Conservation (phyloP, 2,797 vertebrate genomes). For the Coracias cyanogaster region DNA sequence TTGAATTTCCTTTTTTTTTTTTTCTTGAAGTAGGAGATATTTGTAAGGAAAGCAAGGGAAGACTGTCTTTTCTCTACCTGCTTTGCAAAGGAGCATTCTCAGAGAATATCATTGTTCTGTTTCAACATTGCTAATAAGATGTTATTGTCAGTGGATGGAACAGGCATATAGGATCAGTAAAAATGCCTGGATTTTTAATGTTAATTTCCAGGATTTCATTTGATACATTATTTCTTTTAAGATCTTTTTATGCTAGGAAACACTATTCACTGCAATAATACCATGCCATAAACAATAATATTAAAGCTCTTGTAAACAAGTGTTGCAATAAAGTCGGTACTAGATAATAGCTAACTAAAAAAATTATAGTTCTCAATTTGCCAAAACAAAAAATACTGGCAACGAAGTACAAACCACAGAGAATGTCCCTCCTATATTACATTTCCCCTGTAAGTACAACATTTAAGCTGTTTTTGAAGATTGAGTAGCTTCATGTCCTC, state of each 20-base stretch:
- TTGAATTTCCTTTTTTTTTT: background rate
- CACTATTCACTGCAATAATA: background rate
- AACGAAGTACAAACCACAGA: background rate
- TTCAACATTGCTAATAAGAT: background rate
- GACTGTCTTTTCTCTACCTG: background rate
- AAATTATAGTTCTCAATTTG: background rate
- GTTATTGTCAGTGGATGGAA: background rate
- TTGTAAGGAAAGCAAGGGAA: background rate
- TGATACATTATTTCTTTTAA: background rate
- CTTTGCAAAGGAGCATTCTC: background rate
- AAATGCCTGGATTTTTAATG: background rate
- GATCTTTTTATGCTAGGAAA: background rate
- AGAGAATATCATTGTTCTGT: background rate
- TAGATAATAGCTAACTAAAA: background rate
- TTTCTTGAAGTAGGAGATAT: background rate
- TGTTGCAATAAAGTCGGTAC: background rate
- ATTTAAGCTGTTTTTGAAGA: constrained; percentile 2
- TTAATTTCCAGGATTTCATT: background rate
- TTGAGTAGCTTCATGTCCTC: background rate
- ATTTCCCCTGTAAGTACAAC: constrained; percentile 2
- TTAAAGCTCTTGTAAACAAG: background rate
- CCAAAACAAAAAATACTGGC: background rate
- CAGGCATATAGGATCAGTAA: background rate
- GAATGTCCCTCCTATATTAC: background rate
- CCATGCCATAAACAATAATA: background rate